Conservation (phyloP, 37 sponge, comb jelly and placozoan genomes). For the Chondrosia reniformis region DNA sequence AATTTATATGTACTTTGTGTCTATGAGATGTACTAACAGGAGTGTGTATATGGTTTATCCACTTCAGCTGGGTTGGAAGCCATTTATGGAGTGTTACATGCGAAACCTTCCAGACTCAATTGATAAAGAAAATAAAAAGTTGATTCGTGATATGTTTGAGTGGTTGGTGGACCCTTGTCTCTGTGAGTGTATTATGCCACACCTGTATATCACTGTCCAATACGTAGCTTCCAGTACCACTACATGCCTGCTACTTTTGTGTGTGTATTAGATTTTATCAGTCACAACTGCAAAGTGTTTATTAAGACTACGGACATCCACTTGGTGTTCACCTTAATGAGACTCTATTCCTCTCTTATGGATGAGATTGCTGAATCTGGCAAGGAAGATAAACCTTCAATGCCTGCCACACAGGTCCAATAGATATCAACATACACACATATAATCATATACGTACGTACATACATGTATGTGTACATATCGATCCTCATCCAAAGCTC, state of each 20-base stretch:
- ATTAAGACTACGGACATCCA: conserved; percentile 79
- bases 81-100: conserved; percentile 82
- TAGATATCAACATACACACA: background rate
- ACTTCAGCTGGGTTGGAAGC: conserved; percentile 90
- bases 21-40: background rate
- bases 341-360: conserved; percentile 73
- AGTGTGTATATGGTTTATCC: too few species aligned
- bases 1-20: background rate
- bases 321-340: conserved; percentile 66
- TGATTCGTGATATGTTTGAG: conserved; percentile 68
- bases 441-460: background rate
- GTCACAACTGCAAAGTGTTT: conserved; percentile 82
- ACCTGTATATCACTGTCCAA: background rate
- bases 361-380: conserved; percentile 58
- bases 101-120: conserved; percentile 64
- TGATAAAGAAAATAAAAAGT: conserved; percentile 42
- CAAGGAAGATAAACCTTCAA: conserved; percentile 26
- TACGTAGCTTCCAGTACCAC: background rate
- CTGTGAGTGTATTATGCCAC: background rate
- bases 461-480: background rate
- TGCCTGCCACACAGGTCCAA: conserved; percentile 27
- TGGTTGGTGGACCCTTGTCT: conserved; percentile 88
- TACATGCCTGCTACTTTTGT: background rate
- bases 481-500: too few species aligned
- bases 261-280: conserved; percentile 73